Evolutionary conservation across 2,113 vertebrate species (phyloP).

Genomic region (Anser cygnoides): DNA sequence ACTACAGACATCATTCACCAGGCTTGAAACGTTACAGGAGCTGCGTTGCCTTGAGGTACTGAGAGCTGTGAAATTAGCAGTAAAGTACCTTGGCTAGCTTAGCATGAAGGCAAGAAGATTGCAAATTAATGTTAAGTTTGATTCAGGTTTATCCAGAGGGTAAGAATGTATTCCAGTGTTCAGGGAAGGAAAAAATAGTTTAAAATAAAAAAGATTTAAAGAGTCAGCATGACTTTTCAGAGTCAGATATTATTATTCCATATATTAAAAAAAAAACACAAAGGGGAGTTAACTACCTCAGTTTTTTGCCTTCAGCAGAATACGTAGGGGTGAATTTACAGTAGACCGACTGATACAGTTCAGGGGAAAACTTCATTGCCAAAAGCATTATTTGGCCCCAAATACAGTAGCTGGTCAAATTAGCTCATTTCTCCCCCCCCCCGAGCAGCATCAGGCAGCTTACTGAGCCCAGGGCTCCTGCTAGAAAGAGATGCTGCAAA

Average conservation of each 20-base stretch:
- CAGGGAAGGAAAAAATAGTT: background rate
- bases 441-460: rapidly evolving
- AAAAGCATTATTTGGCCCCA: background rate
- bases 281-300: background rate
- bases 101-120: background rate
- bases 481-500: background rate
- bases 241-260: background rate
- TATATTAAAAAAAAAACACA: background rate
- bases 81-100: background rate
- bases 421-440: rapidly evolving
- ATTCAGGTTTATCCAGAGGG: background rate
- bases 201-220: background rate
- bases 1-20: background rate
- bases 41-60: background rate
- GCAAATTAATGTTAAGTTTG: background rate
- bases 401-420: background rate
- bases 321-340: rapidly evolving
- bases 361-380: background rate
- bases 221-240: background rate
- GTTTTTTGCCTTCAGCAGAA: background rate
- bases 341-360: rapidly evolving
- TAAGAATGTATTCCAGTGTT: background rate
- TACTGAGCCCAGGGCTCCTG: rapidly evolving
- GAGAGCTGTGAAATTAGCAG: slow-evolving; percentile 21
- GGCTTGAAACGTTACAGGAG: background rate